Evolutionary conservation across 1,140 invertebrate genomes (phyloP).

Genomic region (Laupala kohalensis): DNA sequence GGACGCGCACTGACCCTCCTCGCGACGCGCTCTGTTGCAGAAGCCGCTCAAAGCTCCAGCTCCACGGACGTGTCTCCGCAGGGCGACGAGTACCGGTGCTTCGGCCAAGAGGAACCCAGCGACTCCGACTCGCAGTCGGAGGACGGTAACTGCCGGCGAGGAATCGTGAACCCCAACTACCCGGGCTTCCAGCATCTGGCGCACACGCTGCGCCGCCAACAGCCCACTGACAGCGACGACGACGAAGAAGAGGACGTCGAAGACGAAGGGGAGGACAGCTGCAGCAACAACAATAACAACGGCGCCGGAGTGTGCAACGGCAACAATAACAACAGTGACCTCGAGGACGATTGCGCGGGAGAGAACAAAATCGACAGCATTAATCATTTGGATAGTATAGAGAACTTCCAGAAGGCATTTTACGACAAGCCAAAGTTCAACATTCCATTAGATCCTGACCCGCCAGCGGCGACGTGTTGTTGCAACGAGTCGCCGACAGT

Average conservation of each 20-base stretch:
- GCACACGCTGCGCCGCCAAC: conserved; percentile 21
- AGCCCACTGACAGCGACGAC: conserved; percentile 34
- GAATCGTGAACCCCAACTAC: conserved; percentile 67
- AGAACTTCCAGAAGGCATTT: conserved; percentile 38
- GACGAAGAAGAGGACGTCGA: conserved; percentile 31
- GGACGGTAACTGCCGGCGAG: conserved; percentile 31
- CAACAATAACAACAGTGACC: conserved; percentile 18
- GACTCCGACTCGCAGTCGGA: conserved; percentile 29
- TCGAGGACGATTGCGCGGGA: conserved; percentile 19
- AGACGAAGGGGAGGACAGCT: conserved; percentile 21
- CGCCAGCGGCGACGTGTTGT: not conserved
- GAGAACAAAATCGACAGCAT: conserved; percentile 30
- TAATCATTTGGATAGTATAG: conserved; percentile 37
- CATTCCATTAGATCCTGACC: conserved; percentile 22
- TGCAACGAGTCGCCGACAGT: not conserved
- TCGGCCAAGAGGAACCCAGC: conserved; percentile 16
- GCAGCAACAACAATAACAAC: conserved; percentile 24
- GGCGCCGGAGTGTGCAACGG: conserved; percentile 21
- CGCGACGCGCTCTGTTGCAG: not conserved
- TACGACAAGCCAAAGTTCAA: conserved; percentile 44
- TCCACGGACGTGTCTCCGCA: conserved; percentile 16
- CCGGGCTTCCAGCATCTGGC: conserved; percentile 43
- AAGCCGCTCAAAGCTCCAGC: conserved; percentile 15
- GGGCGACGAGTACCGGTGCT: conserved; percentile 16
- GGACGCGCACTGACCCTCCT: no score